Conservation (phyloP, 1,140 invertebrate species). For the Halesus radiatus region DNA sequence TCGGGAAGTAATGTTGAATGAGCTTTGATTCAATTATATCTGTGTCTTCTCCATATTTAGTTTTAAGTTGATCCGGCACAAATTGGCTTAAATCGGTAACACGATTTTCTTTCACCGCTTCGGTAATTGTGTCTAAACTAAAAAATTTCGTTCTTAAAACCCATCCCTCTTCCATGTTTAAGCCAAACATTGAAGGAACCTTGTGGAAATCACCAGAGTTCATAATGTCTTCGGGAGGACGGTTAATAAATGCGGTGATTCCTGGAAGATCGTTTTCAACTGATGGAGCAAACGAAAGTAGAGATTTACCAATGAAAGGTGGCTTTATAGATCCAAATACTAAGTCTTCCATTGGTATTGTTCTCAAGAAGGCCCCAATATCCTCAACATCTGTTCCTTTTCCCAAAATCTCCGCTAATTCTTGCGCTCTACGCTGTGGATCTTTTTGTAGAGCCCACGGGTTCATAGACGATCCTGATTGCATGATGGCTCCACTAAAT, state of each 20-base stretch:
- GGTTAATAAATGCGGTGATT: slow-evolving; percentile 41
- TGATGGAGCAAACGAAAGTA: slow-evolving; percentile 4
- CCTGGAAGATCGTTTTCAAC: slow-evolving; percentile 46
- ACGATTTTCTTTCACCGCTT: neutral
- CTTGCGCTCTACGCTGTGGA: slow-evolving; percentile 67
- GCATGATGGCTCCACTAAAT: too few relatives aligned
- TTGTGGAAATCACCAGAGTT: slow-evolving; percentile 50
- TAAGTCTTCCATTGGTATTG: slow-evolving; percentile 49
- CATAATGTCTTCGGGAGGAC: slow-evolving; percentile 50
- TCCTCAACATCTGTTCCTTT: too few relatives aligned
- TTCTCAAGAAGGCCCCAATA: slow-evolving; percentile 51
- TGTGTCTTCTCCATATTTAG: neutral
- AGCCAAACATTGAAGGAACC: slow-evolving; percentile 53
- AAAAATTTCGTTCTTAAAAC: slow-evolving; percentile 5
- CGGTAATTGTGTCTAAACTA: neutral
- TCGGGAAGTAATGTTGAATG: slow-evolving; percentile 38
- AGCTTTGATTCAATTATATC: slow-evolving; percentile 20
- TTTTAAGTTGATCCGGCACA: neutral
- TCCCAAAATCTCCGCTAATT: slow-evolving; percentile 69
- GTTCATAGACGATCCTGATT: slow-evolving; percentile 72
- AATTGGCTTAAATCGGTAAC: slow-evolving; percentile 7
- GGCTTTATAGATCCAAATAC: slow-evolving; percentile 58
- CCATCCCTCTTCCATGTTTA: slow-evolving; percentile 51
- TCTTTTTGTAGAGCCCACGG: slow-evolving; percentile 72
- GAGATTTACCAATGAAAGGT: slow-evolving; percentile 46